phyloP scores from a whole-genome alignment of 2,888 invertebrate species.

The Megamerina dolium region DNA sequence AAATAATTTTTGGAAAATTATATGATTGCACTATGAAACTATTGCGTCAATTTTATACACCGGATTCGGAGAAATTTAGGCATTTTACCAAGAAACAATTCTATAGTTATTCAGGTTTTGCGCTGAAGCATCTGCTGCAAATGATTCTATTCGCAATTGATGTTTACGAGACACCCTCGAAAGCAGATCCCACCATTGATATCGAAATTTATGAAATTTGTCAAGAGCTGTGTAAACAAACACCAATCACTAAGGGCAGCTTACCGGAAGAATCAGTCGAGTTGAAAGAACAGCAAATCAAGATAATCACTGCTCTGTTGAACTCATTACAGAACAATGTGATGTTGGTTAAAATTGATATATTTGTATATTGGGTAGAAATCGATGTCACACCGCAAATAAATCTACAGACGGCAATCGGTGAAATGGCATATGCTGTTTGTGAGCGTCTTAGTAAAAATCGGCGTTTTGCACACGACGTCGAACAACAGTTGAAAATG shows the following conservation, averaged over 20 bases:
- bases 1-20: constrained; percentile 31
- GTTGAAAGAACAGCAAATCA: constrained; percentile 28
- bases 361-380: constrained; percentile 40
- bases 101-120: constrained; percentile 32
- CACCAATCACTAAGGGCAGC: neutral
- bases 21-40: constrained; percentile 33
- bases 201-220: constrained; percentile 30
- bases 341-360: constrained; percentile 33
- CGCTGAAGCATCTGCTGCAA: constrained; percentile 31
- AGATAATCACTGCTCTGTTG: constrained; percentile 31
- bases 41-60: constrained; percentile 35
- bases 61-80: constrained; percentile 33
- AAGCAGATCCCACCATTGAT: constrained; percentile 21
- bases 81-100: constrained; percentile 28
- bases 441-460: constrained; percentile 30
- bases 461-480: constrained; percentile 30
- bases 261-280: constrained; percentile 10
- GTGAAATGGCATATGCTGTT: constrained; percentile 30
- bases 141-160: constrained; percentile 32
- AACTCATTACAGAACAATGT: constrained; percentile 37
- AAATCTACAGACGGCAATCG: constrained; percentile 35
- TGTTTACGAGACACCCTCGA: constrained; percentile 23
- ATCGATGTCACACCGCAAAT: constrained; percentile 26
- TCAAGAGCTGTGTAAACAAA: constrained; percentile 15
- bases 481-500: constrained; percentile 28